Conservation (phyloP, 2,888 invertebrate species). For the Thera obeliscata region DNA sequence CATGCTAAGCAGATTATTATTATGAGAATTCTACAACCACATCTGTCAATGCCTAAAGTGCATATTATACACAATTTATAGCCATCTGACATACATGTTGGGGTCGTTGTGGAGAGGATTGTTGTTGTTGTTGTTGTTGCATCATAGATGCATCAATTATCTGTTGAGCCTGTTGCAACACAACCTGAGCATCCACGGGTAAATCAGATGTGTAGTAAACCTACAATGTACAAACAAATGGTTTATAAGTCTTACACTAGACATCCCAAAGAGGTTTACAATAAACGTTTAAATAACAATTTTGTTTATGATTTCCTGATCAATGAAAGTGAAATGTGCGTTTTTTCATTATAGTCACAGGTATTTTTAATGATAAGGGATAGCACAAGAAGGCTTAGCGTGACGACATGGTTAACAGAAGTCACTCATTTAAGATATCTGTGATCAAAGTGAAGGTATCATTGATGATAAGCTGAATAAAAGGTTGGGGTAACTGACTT, state of each 20-base stretch:
- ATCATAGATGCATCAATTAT: slow-evolving; percentile 83
- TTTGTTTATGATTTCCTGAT: slow-evolving; percentile 17
- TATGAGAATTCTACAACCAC: slow-evolving; percentile 52
- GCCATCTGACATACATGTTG: slow-evolving; percentile 81
- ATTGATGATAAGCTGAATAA: background rate
- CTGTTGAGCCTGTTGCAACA: slow-evolving; percentile 83
- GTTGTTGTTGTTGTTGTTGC: slow-evolving; percentile 64
- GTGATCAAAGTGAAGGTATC: background rate
- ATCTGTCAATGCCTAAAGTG: slow-evolving; percentile 55
- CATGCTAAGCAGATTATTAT: slow-evolving; percentile 69
- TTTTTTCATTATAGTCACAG: background rate
- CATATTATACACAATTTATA: slow-evolving; percentile 56
- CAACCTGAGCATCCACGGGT: slow-evolving; percentile 83
- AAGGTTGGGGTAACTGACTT: slow-evolving; percentile 40
- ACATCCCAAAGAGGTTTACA: slow-evolving; percentile 30
- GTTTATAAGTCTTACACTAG: slow-evolving; percentile 36
- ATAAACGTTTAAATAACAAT: background rate
- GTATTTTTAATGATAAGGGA: background rate
- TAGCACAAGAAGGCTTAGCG: background rate
- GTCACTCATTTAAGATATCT: background rate
- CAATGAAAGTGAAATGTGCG: slow-evolving; percentile 1
- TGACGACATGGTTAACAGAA: too few species aligned
- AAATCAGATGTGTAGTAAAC: slow-evolving; percentile 84
- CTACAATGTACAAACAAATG: slow-evolving; percentile 75
- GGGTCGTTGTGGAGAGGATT: slow-evolving; percentile 74